These are phyloP conservation scores for Acleris laterana DNA, from an alignment of 2,888 invertebrate species.

Conservation along the genomic window DNA sequence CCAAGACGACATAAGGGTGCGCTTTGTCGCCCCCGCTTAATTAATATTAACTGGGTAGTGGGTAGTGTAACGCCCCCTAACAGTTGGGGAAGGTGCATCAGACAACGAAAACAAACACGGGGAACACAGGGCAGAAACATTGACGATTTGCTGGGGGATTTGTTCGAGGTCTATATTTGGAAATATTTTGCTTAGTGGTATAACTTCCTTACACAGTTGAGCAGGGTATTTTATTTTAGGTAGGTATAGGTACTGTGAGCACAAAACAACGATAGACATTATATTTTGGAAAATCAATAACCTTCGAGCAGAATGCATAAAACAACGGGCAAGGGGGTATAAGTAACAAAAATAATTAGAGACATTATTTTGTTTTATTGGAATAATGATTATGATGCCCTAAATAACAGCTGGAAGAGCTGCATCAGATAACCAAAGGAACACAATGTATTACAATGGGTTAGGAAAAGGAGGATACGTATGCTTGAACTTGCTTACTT, in stretches of 20 bases:
- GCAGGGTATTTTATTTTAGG: too few species aligned
- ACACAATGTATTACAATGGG: neutral
- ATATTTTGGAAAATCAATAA: too few species aligned
- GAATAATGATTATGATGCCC: neutral
- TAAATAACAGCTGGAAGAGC: neutral
- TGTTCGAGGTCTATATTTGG: constrained; percentile 1
- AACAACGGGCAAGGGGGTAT: neutral
- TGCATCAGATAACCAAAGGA: neutral
- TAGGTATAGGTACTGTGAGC: too few species aligned
- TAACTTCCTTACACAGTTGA: neutral
- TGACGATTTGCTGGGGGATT: constrained; percentile 27
- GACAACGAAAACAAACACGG: constrained; percentile 73
- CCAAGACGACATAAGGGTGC: constrained; percentile 23
- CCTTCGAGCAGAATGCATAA: neutral
- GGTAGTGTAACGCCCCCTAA: constrained; percentile 63
- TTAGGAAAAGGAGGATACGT: neutral
- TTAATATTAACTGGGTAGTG: constrained; percentile 65
- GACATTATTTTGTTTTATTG: neutral
- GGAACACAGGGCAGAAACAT: constrained; percentile 48
- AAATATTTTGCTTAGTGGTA: neutral
- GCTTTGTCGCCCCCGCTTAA: constrained; percentile 55
- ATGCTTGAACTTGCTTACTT: too few species aligned
- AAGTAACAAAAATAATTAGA: neutral
- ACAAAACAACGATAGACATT: too few species aligned
- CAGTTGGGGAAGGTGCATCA: constrained; percentile 66